A percentile compares a stretch with the other conserved stretches of the same genome.
These are phyloP conservation scores for Salvelinus alpinus DNA, from an alignment of 2,113 vertebrate species.

Conservation along the genomic window DNA sequence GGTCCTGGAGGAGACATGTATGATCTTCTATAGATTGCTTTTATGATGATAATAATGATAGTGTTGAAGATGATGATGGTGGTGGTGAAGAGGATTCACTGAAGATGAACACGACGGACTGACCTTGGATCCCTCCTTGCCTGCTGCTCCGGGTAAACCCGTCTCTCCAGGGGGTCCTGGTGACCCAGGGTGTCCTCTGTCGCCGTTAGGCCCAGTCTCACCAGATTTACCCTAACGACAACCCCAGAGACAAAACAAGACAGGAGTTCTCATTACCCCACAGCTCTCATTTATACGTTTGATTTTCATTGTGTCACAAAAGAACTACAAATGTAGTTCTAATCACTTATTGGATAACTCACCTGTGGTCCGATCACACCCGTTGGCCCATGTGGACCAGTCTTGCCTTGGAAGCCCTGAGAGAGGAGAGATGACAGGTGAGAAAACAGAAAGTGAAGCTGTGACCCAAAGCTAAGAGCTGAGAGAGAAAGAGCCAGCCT, in stretches of 20 bases:
- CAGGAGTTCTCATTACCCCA: not conserved
- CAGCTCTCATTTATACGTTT: not conserved
- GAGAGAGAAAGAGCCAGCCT: not conserved
- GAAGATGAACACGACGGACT: conserved; percentile 24
- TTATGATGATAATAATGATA: conserved; percentile 20
- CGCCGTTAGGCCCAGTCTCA: conserved; percentile 84
- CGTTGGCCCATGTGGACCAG: conserved; percentile 81
- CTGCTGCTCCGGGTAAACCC: conserved; percentile 85
- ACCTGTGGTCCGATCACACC: conserved; percentile 93
- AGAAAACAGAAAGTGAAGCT: conserved; percentile 1
- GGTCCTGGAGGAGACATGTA: too few relatives aligned
- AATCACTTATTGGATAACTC: too few relatives aligned
- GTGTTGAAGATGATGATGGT: conserved; percentile 4
- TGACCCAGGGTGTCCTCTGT: conserved; percentile 88
- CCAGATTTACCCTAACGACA: conserved; percentile 83
- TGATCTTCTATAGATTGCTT: too few relatives aligned
- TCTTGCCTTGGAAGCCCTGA: conserved; percentile 84
- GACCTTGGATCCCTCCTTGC: conserved; percentile 90
- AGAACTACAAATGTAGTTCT: not conserved
- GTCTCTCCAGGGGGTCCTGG: conserved; percentile 90
- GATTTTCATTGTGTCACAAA: not conserved
- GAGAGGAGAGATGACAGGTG: conserved; percentile 19
- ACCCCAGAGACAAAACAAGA: not conserved
- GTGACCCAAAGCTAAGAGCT: not conserved
- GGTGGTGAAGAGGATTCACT: not conserved